Evolutionary conservation across 2,797 vertebrate species (phyloP).

Genomic region (Psittacula echo): DNA sequence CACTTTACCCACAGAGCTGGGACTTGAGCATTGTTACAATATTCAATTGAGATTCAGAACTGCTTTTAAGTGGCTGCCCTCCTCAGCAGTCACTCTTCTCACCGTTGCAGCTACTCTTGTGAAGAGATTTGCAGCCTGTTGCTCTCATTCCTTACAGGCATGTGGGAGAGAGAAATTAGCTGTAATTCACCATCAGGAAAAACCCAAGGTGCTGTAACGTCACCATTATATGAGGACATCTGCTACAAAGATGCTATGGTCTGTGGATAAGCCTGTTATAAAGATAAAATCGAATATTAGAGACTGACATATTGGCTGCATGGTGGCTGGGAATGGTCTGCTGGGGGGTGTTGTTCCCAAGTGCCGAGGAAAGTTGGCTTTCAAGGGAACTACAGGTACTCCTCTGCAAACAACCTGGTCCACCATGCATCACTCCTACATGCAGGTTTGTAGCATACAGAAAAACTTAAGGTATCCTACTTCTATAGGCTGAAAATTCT

Average conservation of each 20-base stretch:
- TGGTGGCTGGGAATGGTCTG: background rate
- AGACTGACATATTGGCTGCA: background rate
- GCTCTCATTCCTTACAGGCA: background rate
- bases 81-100: background rate
- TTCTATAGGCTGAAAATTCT: background rate
- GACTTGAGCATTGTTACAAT: background rate
- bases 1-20: background rate
- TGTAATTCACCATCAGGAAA: background rate
- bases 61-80: background rate
- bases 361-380: constrained; percentile 6
- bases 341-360: background rate
- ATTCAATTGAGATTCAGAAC: background rate
- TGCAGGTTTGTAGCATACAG: background rate
- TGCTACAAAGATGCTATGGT: background rate
- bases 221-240: background rate
- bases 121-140: background rate
- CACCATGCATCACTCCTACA: background rate
- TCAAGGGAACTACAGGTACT: background rate
- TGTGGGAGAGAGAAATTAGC: background rate
- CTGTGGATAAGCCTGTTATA: constrained; percentile 15
- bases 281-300: constrained; percentile 10
- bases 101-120: background rate
- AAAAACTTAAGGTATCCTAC: background rate
- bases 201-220: background rate
- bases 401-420: constrained; percentile 1